Base-by-base conservation (phyloP, 2,113 vertebrate species). In the Ailurus styani region DNA sequence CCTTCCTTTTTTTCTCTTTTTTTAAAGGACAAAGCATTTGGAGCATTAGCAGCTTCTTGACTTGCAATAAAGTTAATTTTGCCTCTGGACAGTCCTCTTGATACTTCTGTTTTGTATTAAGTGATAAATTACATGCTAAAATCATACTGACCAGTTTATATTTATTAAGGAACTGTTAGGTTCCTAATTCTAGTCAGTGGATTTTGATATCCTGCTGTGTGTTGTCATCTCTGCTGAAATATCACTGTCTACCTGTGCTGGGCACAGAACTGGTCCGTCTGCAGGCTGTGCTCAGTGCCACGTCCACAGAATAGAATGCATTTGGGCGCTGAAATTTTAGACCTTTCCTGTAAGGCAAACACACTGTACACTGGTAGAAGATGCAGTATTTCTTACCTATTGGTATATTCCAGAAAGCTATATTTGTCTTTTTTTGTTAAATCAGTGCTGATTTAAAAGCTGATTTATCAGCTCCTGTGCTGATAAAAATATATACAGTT, bases 231-330 rank as follows among this genome's bases (percentile, higher is more conserved):
- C 3, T n/a, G 17, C 42, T 64, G 21, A 10, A 47, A 17, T 20
- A 6, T 52, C 10, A 0, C 5, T 3, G 47, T 45, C 62, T 9
- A 0, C 86, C 64, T 75, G 9, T 8, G 5, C 47, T 21, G 21
- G 77, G 57, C 31, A 50, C 54, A 3, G 3, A 25, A 34, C 9
- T 23, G 17, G 11, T 57, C 23, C 14, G 52, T 21, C 73, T 60
- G 34, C 7, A 50, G 54, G 47, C 5, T 3, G 2, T 2, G 54
- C 60, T 54, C 17, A 5, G 45, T 25, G 45, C 50, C 27, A 21
- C 15, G 1, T 4, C 37, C 54, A 1, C 42, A 25, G 31, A 42
- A 15, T 15, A 0, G 12, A 9, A 6, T 2, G 6, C 29, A 4
- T n/a, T 3, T 42, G 45, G n/a, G 42, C 1, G 4, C 73, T 42